These are phyloP conservation scores for Dryas iulia DNA, from an alignment of 1,140 invertebrate genomes.

Conservation along the genomic window DNA sequence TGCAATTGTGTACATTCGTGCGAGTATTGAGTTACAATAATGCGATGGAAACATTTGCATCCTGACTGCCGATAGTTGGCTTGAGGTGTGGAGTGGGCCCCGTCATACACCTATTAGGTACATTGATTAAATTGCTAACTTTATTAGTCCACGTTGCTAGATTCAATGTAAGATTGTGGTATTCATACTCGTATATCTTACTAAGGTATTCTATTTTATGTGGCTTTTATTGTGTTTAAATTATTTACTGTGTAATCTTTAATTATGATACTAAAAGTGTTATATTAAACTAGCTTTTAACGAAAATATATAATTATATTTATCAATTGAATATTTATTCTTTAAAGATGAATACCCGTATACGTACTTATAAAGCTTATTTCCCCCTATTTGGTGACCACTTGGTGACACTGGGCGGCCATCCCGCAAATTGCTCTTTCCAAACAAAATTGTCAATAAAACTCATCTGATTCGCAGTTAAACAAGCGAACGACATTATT, in stretches of 20 bases:
- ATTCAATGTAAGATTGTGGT: neutral
- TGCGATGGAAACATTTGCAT: slow-evolving; percentile 71
- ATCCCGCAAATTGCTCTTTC: slow-evolving; percentile 79
- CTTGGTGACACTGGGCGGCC: slow-evolving; percentile 66
- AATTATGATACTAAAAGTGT: too few species aligned
- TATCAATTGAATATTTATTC: neutral
- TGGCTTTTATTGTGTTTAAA: too few species aligned
- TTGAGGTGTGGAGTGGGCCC: slow-evolving; percentile 16
- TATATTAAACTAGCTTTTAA: too few species aligned
- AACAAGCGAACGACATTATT: slow-evolving; percentile 79
- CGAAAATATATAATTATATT: neutral
- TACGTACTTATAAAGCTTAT: slow-evolving; percentile 21
- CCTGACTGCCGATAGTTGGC: slow-evolving; percentile 37
- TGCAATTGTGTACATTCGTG: slow-evolving; percentile 77
- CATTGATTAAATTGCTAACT: slow-evolving; percentile 8
- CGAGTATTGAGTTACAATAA: slow-evolving; percentile 74
- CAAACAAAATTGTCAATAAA: slow-evolving; percentile 80
- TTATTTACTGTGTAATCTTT: too few species aligned
- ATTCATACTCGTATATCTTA: too few species aligned
- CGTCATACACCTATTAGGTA: neutral
- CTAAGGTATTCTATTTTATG: too few species aligned
- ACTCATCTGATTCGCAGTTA: slow-evolving; percentile 80
- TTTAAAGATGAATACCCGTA: neutral
- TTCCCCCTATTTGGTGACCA: slow-evolving; percentile 69
- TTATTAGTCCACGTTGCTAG: neutral